Evolutionary conservation across 1,140 invertebrate species (phyloP).

Genomic region (Epicauta chinensis): DNA sequence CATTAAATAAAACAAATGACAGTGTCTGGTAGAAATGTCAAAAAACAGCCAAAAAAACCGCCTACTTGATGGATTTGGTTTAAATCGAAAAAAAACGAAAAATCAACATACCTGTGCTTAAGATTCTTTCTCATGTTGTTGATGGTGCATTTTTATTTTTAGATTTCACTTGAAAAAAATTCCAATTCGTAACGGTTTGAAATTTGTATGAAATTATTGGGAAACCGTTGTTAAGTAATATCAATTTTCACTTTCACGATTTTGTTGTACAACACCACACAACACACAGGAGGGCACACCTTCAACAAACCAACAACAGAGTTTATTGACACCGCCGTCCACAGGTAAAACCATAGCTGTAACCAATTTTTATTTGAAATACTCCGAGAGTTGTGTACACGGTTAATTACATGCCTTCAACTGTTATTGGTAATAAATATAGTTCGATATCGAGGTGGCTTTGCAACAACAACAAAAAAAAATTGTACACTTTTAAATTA

Average conservation of each 20-base stretch:
- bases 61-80: background rate
- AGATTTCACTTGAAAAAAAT: too few relatives aligned
- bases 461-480: too few relatives aligned
- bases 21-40: too few relatives aligned
- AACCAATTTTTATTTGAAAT: conserved; percentile 20
- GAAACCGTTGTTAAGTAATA: conserved; percentile 23
- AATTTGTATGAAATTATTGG: conserved; percentile 15
- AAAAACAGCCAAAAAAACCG: conserved; percentile 11
- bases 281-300: conserved; percentile 27
- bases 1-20: too few relatives aligned
- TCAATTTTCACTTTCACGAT: conserved; percentile 37
- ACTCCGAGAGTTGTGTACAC: background rate
- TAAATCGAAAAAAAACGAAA: too few relatives aligned
- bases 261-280: too few relatives aligned
- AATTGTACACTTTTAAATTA: background rate
- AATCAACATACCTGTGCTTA: too few relatives aligned
- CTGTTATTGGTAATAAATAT: background rate
- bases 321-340: conserved; percentile 35
- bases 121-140: too few relatives aligned
- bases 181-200: too few relatives aligned
- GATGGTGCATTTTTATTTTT: too few relatives aligned
- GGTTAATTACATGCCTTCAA: conserved; percentile 5
- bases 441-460: too few relatives aligned
- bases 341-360: conserved; percentile 27
- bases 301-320: conserved; percentile 20